Percentiles rank a stretch among this genome's conserved stretches.
These are phyloP conservation scores for Mobula birostris DNA, from an alignment of 2,113 vertebrate genomes.

Conservation along the genomic window DNA sequence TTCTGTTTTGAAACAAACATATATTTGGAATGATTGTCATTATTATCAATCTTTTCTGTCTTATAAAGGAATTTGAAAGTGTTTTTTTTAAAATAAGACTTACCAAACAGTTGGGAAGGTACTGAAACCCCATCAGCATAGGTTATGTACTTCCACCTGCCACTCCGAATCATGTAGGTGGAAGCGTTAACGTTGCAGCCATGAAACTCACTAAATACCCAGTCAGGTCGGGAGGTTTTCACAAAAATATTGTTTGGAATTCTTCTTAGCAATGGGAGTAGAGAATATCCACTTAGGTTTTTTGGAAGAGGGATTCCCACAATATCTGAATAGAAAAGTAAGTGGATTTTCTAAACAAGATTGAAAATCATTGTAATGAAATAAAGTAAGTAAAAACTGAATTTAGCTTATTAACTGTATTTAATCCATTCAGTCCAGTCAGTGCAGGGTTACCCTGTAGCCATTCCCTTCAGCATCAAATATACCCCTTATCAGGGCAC, in stretches of 20 bases:
- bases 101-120: constrained; percentile 82
- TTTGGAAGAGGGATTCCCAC: constrained; percentile 58
- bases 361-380: neutral
- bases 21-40: neutral
- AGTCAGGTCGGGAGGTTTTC: constrained; percentile 52
- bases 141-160: constrained; percentile 79
- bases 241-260: neutral
- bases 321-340: constrained; percentile 62
- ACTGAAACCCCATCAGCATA: constrained; percentile 74
- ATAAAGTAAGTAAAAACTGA: neutral
- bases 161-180: constrained; percentile 80
- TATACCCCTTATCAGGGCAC: too few relatives aligned
- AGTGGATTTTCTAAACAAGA: neutral
- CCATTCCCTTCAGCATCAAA: too few relatives aligned
- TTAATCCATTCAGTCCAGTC: neutral
- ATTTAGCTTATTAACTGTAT: neutral
- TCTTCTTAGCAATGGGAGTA: constrained; percentile 59
- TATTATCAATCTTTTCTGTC: neutral
- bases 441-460: too few relatives aligned
- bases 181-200: constrained; percentile 88
- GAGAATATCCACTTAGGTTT: constrained; percentile 76
- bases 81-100: constrained; percentile 39
- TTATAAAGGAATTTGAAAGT: neutral
- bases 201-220: constrained; percentile 89
- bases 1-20: neutral